A percentile compares a stretch with the other conserved stretches of the same genome.
These are phyloP conservation scores for Semnornis frantzii DNA, from an alignment of 2,113 vertebrate genomes.

Conservation along the genomic window DNA sequence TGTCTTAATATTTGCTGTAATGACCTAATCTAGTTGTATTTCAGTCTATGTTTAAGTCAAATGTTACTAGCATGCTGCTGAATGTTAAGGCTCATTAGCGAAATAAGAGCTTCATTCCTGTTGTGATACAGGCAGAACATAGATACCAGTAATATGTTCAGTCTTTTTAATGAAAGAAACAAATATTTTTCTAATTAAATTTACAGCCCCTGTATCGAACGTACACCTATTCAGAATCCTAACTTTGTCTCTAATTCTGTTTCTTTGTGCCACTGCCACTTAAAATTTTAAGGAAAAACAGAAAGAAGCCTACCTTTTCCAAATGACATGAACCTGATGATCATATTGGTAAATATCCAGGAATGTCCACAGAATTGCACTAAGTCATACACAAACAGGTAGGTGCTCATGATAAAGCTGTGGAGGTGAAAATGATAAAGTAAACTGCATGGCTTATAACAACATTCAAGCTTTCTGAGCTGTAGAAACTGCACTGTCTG, in stretches of 20 bases:
- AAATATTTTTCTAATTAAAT: not conserved
- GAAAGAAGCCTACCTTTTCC: slow-evolving; percentile 83
- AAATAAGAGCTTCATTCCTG: not conserved
- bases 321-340: slow-evolving; percentile 89
- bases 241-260: not conserved
- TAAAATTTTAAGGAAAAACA: not conserved
- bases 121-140: not conserved
- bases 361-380: slow-evolving; percentile 96
- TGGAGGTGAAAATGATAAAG: slow-evolving; percentile 20
- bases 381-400: slow-evolving; percentile 90
- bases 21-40: not conserved
- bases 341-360: slow-evolving; percentile 94
- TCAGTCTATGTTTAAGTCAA: not conserved
- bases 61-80: not conserved
- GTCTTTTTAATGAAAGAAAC: not conserved
- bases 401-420: slow-evolving; percentile 82
- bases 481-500: not conserved
- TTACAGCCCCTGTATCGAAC: not conserved
- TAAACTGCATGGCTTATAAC: not conserved
- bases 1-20: not conserved
- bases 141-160: not conserved
- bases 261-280: not conserved
- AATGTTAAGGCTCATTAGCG: not conserved
- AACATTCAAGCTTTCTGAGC: not conserved
- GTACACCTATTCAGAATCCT: not conserved